Base-by-base conservation (phyloP, 1,140 invertebrate species). In the Batillaria attramentaria region DNA sequence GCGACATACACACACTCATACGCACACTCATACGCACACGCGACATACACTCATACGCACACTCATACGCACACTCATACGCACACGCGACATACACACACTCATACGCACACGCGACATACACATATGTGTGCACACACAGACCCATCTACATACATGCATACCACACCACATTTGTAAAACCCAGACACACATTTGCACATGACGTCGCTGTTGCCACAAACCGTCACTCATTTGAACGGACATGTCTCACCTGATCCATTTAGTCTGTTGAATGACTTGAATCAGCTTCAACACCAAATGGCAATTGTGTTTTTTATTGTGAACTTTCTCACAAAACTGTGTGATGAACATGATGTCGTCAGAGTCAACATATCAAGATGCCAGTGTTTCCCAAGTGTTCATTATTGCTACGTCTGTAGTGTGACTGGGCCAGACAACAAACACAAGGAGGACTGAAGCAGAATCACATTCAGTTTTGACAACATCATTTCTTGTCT, bases 341-440 rank as follows among this genome's bases (percentile, higher is more conserved):
- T 60, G 57, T 6, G 6, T 20, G 57, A 60, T 60, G 57, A 60
- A 60, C 6, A 28, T 39, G 66, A 69, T 41, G 66, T 41, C 28
- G 37, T 46, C 42, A 70, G 43, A 24, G 20, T 46, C 68, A 43
- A 70, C 68, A 70, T 70, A 70, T 70, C 68, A 70, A 43, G 24
- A 70, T 60, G 41, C 68, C 39, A 70, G 37, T 6, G 6, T 42
- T 69, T 70, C 33, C 16, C 31, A 70, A 28, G 68, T 70, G 68
- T 70, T 70, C 68, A 70, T 43, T 4, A 13, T 43, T 39, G 24
- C 41, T 41, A n/a, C n/a, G 66, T 39, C n/a, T 39, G 37, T 69
- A 41, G 28, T 13, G n/a, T n/a, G n/a, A n/a, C n/a, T n/a, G n/a
- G n/a, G n/a, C n/a, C n/a, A n/a, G n/a, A n/a, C n/a, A n/a, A n/a